Percentiles rank a stretch among this genome's conserved stretches.
Evolutionary conservation across 92 coral and sea anemone species (phyloP).

Genomic region (Micromussa lordhowensis): DNA sequence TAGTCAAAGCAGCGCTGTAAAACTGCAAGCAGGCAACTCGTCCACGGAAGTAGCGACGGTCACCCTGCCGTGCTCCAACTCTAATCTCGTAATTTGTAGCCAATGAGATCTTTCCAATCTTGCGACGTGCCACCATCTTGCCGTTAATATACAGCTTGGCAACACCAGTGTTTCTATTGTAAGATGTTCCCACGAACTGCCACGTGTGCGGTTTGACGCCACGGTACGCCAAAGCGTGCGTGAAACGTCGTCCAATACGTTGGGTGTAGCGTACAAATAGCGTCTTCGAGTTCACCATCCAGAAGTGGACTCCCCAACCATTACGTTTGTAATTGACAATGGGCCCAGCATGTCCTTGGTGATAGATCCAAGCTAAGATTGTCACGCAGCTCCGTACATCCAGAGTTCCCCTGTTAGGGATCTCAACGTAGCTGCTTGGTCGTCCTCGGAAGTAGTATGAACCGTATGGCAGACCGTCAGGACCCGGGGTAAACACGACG

Average conservation of each 20-base stretch:
- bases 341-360: conserved; percentile 75
- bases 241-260: conserved; percentile 55
- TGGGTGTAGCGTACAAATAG: conserved; percentile 74
- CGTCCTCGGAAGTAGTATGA: conserved; percentile 69
- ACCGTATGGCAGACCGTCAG: conserved; percentile 69
- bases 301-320: conserved; percentile 80
- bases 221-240: conserved; percentile 48
- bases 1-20: conserved; percentile 71
- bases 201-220: conserved; percentile 63
- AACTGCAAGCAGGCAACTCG: conserved; percentile 82
- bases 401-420: conserved; percentile 74
- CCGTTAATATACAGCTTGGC: conserved; percentile 80
- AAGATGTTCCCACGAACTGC: conserved; percentile 84
- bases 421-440: conserved; percentile 67
- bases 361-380: conserved; percentile 72
- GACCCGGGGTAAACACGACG: conserved; percentile 67
- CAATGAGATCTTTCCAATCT: conserved; percentile 63
- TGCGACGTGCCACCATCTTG: conserved; percentile 61
- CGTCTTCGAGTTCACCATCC: conserved; percentile 62
- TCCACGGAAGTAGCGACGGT: conserved; percentile 76
- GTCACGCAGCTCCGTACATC: conserved; percentile 75
- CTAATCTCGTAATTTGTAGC: conserved; percentile 81
- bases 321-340: conserved; percentile 71
- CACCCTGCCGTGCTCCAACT: conserved; percentile 73
- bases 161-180: conserved; percentile 72